These are phyloP conservation scores for Columba janthina DNA, from an alignment of 2,113 vertebrate species.

Conservation along the genomic window DNA sequence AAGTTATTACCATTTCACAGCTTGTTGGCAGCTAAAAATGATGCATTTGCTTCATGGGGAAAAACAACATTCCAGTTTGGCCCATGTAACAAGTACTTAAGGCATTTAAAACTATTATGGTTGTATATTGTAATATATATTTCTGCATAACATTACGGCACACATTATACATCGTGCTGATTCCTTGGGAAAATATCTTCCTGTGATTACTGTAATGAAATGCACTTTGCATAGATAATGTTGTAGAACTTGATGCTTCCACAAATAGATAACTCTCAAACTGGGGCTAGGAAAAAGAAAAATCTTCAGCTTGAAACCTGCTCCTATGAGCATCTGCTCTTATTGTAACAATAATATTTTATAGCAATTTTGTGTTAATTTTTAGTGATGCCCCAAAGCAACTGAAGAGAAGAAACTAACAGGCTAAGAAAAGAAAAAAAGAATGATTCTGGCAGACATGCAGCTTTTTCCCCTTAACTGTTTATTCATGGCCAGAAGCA, in stretches of 20 bases:
- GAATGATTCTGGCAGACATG: neutral
- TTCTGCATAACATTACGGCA: neutral
- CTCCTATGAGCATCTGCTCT: neutral
- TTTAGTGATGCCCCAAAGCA: neutral
- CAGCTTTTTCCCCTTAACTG: neutral
- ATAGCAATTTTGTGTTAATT: neutral
- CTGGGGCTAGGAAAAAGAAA: neutral
- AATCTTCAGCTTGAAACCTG: neutral
- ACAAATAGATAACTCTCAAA: neutral
- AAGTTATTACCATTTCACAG: neutral
- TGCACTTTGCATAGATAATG: neutral
- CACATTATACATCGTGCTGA: neutral
- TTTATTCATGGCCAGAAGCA: neutral
- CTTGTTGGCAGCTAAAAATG: neutral
- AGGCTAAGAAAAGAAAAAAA: neutral
- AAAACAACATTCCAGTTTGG: neutral
- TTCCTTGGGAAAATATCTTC: conserved; percentile 2
- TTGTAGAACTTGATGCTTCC: neutral
- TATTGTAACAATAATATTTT: neutral
- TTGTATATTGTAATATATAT: neutral
- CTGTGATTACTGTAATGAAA: conserved; percentile 6
- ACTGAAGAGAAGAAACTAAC: neutral
- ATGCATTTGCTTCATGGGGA: neutral
- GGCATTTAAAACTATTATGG: neutral
- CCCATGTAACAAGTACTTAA: neutral